phyloP scores from a whole-genome alignment of 1,140 invertebrate genomes.

The Ectropis grisescens region DNA sequence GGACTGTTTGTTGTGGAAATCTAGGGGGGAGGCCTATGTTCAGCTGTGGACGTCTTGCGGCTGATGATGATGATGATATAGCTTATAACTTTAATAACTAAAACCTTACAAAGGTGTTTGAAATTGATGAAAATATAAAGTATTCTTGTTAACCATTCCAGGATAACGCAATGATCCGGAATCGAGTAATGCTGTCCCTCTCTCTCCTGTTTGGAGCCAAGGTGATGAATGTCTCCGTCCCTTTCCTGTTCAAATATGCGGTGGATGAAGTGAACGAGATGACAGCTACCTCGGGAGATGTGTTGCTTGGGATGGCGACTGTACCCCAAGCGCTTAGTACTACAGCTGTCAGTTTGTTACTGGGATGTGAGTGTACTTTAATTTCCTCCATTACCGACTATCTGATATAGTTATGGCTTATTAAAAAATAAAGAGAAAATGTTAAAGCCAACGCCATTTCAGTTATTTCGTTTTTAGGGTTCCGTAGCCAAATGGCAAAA shows the following conservation, averaged over 20 bases:
- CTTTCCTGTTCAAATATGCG: constrained; percentile 97
- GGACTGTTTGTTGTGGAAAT: no score
- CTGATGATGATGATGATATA: no score
- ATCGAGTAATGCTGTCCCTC: constrained; percentile 88
- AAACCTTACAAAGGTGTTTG: no score
- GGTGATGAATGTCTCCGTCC: constrained; percentile 92
- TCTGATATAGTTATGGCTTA: neutral
- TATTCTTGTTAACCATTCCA: constrained; percentile 39
- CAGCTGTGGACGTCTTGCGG: no score
- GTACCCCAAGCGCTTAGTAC: constrained; percentile 81
- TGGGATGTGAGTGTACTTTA: constrained; percentile 98
- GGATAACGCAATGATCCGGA: constrained; percentile 84
- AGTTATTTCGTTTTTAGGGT: neutral
- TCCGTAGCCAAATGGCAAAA: no score
- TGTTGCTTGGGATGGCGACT: constrained; percentile 76
- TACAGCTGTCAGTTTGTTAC: constrained; percentile 82
- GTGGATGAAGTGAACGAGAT: constrained; percentile 90
- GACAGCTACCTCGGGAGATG: constrained; percentile 48
- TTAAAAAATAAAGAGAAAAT: neutral
- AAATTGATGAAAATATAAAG: no score
- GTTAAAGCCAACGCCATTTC: neutral
- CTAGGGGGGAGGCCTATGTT: no score
- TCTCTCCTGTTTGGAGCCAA: constrained; percentile 86
- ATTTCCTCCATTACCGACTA: constrained; percentile 13
- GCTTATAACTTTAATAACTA: no score